Base-by-base conservation (phyloP, 2,113 vertebrate genomes). In the Leptodactylus fuscus region DNA sequence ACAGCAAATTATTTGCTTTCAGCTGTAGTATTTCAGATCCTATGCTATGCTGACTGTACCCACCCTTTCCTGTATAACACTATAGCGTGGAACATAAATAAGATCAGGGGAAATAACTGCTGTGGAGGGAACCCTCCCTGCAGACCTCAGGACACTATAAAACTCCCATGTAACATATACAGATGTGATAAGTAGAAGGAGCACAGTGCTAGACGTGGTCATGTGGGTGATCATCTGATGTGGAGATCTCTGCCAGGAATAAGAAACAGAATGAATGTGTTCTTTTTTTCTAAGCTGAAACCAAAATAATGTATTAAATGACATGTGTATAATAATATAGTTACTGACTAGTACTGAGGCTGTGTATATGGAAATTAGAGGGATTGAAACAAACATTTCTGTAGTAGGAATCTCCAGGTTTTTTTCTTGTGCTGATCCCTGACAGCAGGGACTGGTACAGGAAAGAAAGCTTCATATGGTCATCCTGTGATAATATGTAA, bases 11-110 rank as follows among this genome's bases (percentile, higher is more conserved):
- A 75, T 29, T 58, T 16, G 13, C 24, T 7, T 32, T 60, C 27
- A 53, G 38, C 44, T 76, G 11, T 51, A 34, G 60, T 5, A 60
- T 46, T 53, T 34, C 49, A 32, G 38, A 73, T 60, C 27, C 36
- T 51, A 73, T 81, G 75, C 69, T 80, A 6, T 85, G 77, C 22
- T 49, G 49, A 73, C 51, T 29, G 49, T 70, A 73, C 75, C 77
- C 84, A 81, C 84, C 84, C 84, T 86, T 86, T 86, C 84, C 84
- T 81, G 84, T 58, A 51, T 12, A n/a, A 24, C 65, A 60, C 44
- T 38, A 27, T 53, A 60, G 24, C 44, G 76, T 80, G 65, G 60
- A 85, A 71, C 65, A 80, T 55, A 53, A 29, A 41, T 51, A 2
- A 18, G 34, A 55, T 5, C 4, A 36, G 11, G 49, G 76, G 84